These are phyloP conservation scores for Dynastes grantii DNA, from an alignment of 2,888 invertebrate species.

Conservation along the genomic window DNA sequence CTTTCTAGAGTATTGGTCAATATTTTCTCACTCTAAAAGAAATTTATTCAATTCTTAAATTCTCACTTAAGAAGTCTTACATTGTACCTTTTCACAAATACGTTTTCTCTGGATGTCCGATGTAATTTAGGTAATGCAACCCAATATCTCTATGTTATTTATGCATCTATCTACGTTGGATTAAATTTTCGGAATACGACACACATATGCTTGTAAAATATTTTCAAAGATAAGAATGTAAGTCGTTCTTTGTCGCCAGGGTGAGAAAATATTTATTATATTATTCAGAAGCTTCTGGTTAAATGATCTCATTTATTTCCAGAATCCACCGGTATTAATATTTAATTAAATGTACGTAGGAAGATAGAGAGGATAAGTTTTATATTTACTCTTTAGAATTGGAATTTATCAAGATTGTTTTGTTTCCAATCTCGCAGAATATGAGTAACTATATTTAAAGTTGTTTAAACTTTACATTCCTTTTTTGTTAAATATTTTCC, in stretches of 20 bases:
- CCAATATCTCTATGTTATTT: background rate
- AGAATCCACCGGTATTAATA: constrained; percentile 19
- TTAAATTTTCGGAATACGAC: background rate
- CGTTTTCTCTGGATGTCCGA: background rate
- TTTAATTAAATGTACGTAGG: constrained; percentile 5
- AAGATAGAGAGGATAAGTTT: background rate
- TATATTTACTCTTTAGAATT: background rate
- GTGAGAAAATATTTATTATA: background rate
- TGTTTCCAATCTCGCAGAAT: no score
- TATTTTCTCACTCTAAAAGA: no score
- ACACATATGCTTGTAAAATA: no score
- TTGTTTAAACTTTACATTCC: no score
- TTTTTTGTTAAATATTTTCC: background rate
- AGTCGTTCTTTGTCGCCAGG: constrained; percentile 7
- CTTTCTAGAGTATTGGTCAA: no score
- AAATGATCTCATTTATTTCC: constrained; percentile 9
- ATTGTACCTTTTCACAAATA: background rate
- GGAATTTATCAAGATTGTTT: background rate
- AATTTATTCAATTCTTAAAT: no score
- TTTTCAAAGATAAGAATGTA: no score
- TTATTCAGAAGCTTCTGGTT: constrained; percentile 36
- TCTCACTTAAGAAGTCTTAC: no score
- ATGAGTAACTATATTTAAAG: no score
- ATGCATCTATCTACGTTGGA: background rate
- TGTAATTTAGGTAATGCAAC: constrained; percentile 2